Base-by-base conservation (phyloP, 2,797 vertebrate genomes). In the Ptychadena robeensis region DNA sequence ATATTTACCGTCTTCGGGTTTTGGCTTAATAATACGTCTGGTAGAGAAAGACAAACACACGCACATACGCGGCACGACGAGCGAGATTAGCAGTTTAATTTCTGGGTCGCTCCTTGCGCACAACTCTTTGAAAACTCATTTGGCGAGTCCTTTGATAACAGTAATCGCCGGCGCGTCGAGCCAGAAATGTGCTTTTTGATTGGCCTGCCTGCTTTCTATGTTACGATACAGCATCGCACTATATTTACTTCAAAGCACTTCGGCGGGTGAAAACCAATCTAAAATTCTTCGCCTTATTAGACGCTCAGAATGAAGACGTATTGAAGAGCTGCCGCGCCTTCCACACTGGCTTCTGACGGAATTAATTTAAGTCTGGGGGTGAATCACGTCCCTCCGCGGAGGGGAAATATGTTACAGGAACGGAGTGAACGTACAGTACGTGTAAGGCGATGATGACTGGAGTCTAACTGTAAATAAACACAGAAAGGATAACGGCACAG, bases 161-260 rank as follows among this genome's bases (percentile, higher is more conserved):
- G 35, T 40, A 70, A 64, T 59, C 37, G 69, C 57, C 69, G 48
- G 65, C 18, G 53, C 66, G 31, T 53, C 69, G 72, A 70, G 66
- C 57, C 74, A 66, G 37, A 66, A 40, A 78, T 65, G n/a, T 67
- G 35, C 48, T 71, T 83, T 40, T 53, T 72, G 81, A 83, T 78
- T 78, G 81, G 66, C 69, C 74, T 1, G 59, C 73, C n/a, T 71
- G 57, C 67, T 83, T 78, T 72, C 28, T 65, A 68, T 69, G 71
- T 66, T 70, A 82, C 71, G 68, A 73, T 78, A 78, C 53, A 35
- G 67, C 67, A 72, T 77, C 65, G 66, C 67, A 66, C 61, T 78
- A 65, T 83, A 83, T 83, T 83, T 78, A 78, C 81, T 83, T 83
- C 81, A 83, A 78, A 83, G 81, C 74, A 78, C 67, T 70, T 64